Evolutionary conservation across 2,113 vertebrate species (phyloP).

Genomic region (Lucifuga dentata): DNA sequence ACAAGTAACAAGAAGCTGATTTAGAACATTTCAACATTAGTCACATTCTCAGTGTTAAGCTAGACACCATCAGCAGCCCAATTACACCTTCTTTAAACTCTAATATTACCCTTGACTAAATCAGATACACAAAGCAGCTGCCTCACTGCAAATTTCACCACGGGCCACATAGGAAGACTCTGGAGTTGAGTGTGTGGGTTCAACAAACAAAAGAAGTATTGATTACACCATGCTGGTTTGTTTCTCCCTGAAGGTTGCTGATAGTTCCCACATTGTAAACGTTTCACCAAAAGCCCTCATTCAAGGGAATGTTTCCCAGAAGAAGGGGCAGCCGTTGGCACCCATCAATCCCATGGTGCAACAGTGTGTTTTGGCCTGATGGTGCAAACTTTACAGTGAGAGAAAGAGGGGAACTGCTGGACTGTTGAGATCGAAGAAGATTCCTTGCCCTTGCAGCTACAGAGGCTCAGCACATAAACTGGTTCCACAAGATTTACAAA

Average conservation of each 20-base stretch:
- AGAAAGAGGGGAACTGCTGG: conserved; percentile 20
- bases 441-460: conserved; percentile 58
- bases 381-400: conserved; percentile 47
- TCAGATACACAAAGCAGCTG: conserved; percentile 48
- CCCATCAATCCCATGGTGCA: conserved; percentile 62
- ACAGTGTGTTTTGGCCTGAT: conserved; percentile 66
- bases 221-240: conserved; percentile 66
- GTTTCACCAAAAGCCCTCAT: conserved; percentile 74
- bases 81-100: conserved; percentile 64
- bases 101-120: conserved; percentile 49
- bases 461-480: conserved; percentile 57
- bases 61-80: conserved; percentile 45
- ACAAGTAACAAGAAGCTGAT: conserved; percentile 61
- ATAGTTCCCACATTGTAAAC: conserved; percentile 79
- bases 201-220: conserved; percentile 75
- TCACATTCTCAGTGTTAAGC: conserved; percentile 43
- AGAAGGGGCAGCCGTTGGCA: conserved; percentile 70
- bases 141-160: conserved; percentile 46
- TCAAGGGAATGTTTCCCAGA: conserved; percentile 73
- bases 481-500: conserved; percentile 71
- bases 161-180: conserved; percentile 31
- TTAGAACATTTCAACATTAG: conserved; percentile 32
- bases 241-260: conserved; percentile 69
- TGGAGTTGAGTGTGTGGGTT: conserved; percentile 51
- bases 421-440: conserved; percentile 32